Evolutionary conservation across 2,113 vertebrate genomes (phyloP).

Genomic region (Eptesicus fuscus): DNA sequence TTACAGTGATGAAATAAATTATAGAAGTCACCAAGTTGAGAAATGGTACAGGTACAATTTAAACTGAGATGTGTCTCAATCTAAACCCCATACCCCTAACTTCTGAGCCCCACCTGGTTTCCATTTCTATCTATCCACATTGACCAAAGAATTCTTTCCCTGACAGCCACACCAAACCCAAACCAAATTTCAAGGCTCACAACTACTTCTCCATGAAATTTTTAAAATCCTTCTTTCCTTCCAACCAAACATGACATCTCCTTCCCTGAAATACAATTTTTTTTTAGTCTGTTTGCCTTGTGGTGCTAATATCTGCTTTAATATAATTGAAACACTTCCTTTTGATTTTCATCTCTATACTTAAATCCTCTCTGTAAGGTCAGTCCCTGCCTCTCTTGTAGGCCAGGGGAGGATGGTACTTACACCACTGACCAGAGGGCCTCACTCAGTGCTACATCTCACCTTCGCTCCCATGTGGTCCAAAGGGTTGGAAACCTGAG

Average conservation of each 20-base stretch:
- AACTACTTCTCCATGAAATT: background rate
- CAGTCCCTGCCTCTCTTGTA: background rate
- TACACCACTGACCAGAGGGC: background rate
- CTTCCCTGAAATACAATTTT: background rate
- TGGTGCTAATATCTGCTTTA: background rate
- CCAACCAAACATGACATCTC: background rate
- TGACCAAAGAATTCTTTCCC: background rate
- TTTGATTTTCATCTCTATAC: background rate
- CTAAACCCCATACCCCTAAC: background rate
- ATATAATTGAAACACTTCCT: background rate
- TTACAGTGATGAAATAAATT: background rate
- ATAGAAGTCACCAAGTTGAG: background rate
- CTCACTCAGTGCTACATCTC: background rate
- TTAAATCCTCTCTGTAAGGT: background rate
- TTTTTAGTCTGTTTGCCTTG: background rate
- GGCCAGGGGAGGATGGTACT: too few species aligned
- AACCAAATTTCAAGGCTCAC: background rate
- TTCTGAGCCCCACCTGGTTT: background rate
- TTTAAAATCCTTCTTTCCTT: background rate
- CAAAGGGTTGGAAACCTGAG: background rate
- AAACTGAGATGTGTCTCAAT: background rate
- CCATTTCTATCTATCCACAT: background rate
- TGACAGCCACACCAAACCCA: background rate
- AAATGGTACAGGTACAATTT: background rate
- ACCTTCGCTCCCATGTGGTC: background rate